Evolutionary conservation across 2,888 invertebrate species (phyloP), one percentile per base, ranked within the genome.

Genomic region (Periphyllus acericola): DNA sequence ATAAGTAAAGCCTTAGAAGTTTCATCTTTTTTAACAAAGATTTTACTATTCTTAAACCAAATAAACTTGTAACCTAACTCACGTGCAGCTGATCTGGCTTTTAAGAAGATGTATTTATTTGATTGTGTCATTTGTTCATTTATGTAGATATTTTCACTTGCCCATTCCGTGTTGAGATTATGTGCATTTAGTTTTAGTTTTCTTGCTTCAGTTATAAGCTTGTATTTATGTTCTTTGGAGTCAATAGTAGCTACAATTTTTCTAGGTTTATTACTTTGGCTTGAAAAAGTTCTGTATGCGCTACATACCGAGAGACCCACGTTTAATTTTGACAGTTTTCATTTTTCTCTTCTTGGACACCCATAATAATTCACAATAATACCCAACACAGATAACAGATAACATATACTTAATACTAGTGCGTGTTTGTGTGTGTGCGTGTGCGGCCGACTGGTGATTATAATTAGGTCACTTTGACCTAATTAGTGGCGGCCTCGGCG

Each of bases 231-330:
- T 79, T 79, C 52, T 79, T 79, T 79, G 52, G 32, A 79, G 32
- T 79, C 19, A 55, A 79, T 11, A 79, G 34, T 79, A 34, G 78
- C 78, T 21, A 79, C 78, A 79, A 79, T 55, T 32, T 55, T 79
- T 79, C 32, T 79, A 55, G 55, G 32, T 32, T 79, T 79, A 21
- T 79, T 79, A 55, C 17, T 79, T 55, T 79, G 11, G 29, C 52
- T 21, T 32, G 52, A 52, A 29, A 78, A 78, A 25, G 25, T 2
- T 25, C 74, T 36, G n/a, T 75, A 75, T 75, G 40, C 75, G 40
- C 17, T 75, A n/a, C n/a, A 46, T 9, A 75, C 40, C 40, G 25
- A 40, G 11, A 75, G 36, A 40, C 40, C 40, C 25, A 75, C n/a
- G n/a, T 29, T 76, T 76, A 76, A 46, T 46, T 76, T 75, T 40